phyloP scores from a whole-genome alignment of 1,140 invertebrate species.

The Himalopsyche phryganea region DNA sequence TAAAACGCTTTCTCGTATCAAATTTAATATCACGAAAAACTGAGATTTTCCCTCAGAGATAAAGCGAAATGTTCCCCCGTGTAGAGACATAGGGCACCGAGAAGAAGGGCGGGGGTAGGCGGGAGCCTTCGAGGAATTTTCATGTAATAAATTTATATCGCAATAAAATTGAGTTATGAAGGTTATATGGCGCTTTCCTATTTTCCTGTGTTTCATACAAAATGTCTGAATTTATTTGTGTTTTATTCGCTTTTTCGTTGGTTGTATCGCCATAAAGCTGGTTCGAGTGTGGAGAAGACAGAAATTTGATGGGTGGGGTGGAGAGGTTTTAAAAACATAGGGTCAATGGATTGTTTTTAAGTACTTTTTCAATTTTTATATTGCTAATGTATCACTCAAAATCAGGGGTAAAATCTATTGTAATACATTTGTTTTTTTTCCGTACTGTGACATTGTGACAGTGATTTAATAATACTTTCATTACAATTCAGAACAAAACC shows the following conservation, averaged over 20 bases:
- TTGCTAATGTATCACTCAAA: no score
- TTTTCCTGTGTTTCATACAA: conserved; percentile 36
- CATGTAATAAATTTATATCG: conserved; percentile 36
- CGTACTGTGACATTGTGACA: no score
- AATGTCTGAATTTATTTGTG: conserved; percentile 35
- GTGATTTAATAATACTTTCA: no score
- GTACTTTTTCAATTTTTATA: conserved; percentile 16
- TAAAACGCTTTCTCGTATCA: conserved; percentile 33
- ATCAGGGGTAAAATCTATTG: no score
- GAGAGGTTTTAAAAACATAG: neutral
- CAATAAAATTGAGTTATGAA: conserved; percentile 36
- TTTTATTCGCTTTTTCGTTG: conserved; percentile 35
- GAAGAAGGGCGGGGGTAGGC: neutral
- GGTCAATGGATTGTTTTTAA: conserved; percentile 3
- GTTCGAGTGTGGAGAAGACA: conserved; percentile 2
- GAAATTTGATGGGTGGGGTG: neutral
- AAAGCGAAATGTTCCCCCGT: conserved; percentile 7
- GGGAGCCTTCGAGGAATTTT: conserved; percentile 32
- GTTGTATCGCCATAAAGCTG: conserved; percentile 32
- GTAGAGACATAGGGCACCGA: neutral
- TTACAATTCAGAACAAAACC: no score
- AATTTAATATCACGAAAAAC: conserved; percentile 35
- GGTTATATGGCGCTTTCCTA: conserved; percentile 36
- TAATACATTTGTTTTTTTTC: no score
- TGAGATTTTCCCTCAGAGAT: conserved; percentile 30